Evolutionary conservation across 2,797 vertebrate species (phyloP).

Genomic region (Manis crassicaudata): DNA sequence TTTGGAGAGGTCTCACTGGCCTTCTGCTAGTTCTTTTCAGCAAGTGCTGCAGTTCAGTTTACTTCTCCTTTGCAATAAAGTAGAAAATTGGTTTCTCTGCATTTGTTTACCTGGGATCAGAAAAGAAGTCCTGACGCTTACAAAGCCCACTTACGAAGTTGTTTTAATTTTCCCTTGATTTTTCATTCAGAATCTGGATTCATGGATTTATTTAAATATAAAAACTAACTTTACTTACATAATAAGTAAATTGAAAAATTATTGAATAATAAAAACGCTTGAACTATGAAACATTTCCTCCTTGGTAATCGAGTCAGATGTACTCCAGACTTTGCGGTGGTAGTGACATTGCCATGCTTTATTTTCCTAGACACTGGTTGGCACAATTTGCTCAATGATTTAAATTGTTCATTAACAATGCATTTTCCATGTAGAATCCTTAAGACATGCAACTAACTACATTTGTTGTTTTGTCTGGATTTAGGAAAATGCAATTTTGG

Average conservation of each 20-base stretch:
- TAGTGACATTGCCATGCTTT: fast-evolving
- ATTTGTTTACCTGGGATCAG: constrained; percentile 13
- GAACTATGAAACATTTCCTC: background rate
- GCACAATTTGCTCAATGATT: background rate
- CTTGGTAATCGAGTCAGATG: background rate
- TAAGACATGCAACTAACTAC: background rate
- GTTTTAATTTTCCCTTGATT: background rate
- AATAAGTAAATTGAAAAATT: background rate
- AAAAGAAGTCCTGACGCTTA: background rate
- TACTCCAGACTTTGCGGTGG: background rate
- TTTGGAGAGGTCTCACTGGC: constrained; percentile 36
- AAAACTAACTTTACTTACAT: background rate
- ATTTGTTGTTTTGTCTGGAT: background rate
- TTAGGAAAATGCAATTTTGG: background rate
- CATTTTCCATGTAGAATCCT: background rate
- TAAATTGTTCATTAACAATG: background rate
- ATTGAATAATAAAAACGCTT: background rate
- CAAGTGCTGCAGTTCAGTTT: constrained; percentile 66
- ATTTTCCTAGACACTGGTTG: background rate
- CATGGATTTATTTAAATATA: background rate
- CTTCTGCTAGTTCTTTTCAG: constrained; percentile 50
- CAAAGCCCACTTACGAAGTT: background rate
- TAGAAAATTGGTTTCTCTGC: constrained; percentile 60
- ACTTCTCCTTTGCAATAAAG: constrained; percentile 30
- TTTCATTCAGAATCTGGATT: background rate